phyloP scores from a whole-genome alignment of 1,140 invertebrate species.

The Branchinecta lindahli region DNA sequence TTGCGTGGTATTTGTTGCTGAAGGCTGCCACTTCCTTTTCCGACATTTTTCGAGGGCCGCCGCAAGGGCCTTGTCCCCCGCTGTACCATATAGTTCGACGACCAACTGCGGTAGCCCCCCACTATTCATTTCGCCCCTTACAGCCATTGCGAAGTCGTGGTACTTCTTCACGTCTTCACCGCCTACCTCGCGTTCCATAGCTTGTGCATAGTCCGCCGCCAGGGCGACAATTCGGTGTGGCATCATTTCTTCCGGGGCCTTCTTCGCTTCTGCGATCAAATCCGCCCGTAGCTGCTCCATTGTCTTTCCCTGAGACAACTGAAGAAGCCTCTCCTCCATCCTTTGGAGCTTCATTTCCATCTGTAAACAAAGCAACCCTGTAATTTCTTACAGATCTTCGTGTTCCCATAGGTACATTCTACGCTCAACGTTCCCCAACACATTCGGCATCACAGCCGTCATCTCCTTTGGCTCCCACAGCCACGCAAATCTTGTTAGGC shows the following conservation, averaged over 20 bases:
- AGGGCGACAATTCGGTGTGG: neutral
- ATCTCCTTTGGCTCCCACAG: no score
- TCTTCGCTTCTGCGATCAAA: no score
- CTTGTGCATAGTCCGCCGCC: neutral
- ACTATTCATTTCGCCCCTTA: neutral
- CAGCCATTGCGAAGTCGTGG: neutral
- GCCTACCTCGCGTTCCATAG: neutral
- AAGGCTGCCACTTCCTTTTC: constrained; percentile 8
- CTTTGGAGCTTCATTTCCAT: no score
- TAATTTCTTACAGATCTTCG: no score
- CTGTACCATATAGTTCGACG: neutral
- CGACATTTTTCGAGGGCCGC: constrained; percentile 7
- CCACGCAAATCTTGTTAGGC: no score
- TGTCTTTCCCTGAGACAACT: no score
- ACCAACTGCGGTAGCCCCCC: neutral
- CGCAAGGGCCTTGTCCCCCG: neutral
- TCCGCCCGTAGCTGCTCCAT: neutral
- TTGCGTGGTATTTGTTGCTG: neutral
- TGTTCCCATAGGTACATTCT: no score
- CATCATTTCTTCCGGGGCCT: neutral
- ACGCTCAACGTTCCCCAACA: no score
- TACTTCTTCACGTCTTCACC: constrained; percentile 4
- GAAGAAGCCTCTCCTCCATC: no score
- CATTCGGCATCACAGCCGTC: no score
- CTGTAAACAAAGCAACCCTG: no score